Base-by-base conservation (phyloP, 2,113 vertebrate genomes). In the Plecturocebus donacophilus region DNA sequence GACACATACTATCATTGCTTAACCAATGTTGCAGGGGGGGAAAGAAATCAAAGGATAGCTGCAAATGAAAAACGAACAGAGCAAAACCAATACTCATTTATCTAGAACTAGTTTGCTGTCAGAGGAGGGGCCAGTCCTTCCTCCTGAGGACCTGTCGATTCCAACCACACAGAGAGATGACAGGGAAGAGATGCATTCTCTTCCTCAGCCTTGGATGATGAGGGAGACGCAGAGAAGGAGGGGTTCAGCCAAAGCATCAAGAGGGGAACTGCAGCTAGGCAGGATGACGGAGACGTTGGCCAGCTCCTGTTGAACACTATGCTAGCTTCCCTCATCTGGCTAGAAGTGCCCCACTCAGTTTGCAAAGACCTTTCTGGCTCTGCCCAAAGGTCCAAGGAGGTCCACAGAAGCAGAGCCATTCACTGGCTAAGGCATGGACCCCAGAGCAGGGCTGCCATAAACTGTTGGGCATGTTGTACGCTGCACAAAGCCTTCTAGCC, bases 1-100 rank as follows among this genome's bases (percentile, higher is more conserved):
- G 80, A 83, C 49, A 0, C 2, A 56, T 42, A 40, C 97, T 95
- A 91, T 98, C 97, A 96, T 93, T 96, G 93, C 98, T 52, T 0
- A 97, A 87, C 97, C 96, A 94, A 93, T 85, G 97, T 96, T 91
- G 64, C 68, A 97, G 92, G 90, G 90, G 47, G 47, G 32, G n/a
- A 16, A 81, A 96, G 85, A 56, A n/a, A 88, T 87, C 68, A 14
- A 97, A 98, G 92, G 92, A 97, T 32, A 94, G 76, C 97, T 98
- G 96, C 96, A 98, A 98, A 99, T 98, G 97, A 97, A 98, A 99
- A 98, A 95, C 98, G 98, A 98, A 98, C 98, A 98, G 96, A 96
- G 54, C 96, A 97, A 98, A 98, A 98, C 98, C 98, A 98, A 98
- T 97, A 98, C 90, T 76, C 97, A 92, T 98, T 98, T 98, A 96